phyloP scores from a whole-genome alignment of 2,113 vertebrate species.

The Blennius ocellaris region DNA sequence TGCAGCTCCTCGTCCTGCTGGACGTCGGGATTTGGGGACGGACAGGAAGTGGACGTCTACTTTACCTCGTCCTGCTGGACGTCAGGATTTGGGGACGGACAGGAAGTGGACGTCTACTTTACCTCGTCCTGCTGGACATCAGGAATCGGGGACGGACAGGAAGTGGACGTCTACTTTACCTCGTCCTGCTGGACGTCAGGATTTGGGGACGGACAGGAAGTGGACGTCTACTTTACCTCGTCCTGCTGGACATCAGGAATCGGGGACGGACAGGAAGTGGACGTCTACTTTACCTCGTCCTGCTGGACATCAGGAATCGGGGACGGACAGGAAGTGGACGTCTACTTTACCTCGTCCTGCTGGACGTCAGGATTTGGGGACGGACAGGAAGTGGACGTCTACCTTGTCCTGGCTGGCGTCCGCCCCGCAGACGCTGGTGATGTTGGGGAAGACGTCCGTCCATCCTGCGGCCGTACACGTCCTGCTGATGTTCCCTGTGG shows the following conservation, averaged over 20 bases:
- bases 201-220: not conserved
- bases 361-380: not conserved
- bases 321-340: not conserved
- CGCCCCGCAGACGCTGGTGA: conserved; percentile 85
- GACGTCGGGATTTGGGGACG: not conserved
- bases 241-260: conserved; percentile 56
- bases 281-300: conserved; percentile 73
- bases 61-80: conserved; percentile 79
- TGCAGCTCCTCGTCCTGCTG: conserved; percentile 4
- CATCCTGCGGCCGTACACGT: conserved; percentile 89
- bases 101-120: not conserved
- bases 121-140: conserved; percentile 78
- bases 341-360: conserved; percentile 79
- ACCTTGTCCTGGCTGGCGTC: conserved; percentile 77
- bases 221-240: conserved; percentile 65
- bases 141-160: not conserved
- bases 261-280: not conserved
- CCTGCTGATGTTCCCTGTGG: conserved; percentile 91
- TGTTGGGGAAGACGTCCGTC: conserved; percentile 89
- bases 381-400: not conserved
- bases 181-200: conserved; percentile 65
- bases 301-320: conserved; percentile 33
- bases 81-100: not conserved
- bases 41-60: not conserved
- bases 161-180: conserved; percentile 54